These are phyloP conservation scores for Acanthosepion lycidas DNA, from an alignment of 2,888 invertebrate genomes.

Conservation along the genomic window DNA sequence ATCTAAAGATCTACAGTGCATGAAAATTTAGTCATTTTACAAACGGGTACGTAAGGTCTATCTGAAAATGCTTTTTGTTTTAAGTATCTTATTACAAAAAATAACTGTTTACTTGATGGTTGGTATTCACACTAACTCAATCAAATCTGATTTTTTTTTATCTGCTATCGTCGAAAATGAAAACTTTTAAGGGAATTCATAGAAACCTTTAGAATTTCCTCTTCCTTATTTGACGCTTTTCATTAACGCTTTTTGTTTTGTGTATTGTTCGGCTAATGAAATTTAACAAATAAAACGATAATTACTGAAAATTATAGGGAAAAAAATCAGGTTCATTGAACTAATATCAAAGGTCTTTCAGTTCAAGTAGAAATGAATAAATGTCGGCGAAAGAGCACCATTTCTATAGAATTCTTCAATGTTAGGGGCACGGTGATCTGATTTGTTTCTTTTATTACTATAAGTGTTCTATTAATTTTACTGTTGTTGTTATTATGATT, in stretches of 20 bases:
- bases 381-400: neutral
- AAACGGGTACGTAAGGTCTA: too few relatives aligned
- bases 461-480: too few relatives aligned
- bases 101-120: neutral
- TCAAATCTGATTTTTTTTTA: neutral
- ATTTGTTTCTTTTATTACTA: neutral
- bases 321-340: neutral
- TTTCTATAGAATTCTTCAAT: neutral
- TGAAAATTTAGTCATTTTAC: too few relatives aligned
- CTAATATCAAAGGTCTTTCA: neutral
- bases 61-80: too few relatives aligned
- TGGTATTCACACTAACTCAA: neutral
- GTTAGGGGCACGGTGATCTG: neutral
- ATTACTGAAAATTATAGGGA: neutral
- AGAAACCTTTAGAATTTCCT: neutral
- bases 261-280: neutral
- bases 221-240: neutral
- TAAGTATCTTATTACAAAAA: too few relatives aligned
- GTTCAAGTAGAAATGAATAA: neutral
- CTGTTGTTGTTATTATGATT: too few relatives aligned
- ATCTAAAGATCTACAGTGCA: too few relatives aligned
- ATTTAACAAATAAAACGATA: neutral
- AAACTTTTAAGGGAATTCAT: neutral
- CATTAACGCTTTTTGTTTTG: neutral
- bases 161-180: neutral